Base-by-base conservation (phyloP, 2,797 vertebrate species). In the Ctenopoma kingsleyae region DNA sequence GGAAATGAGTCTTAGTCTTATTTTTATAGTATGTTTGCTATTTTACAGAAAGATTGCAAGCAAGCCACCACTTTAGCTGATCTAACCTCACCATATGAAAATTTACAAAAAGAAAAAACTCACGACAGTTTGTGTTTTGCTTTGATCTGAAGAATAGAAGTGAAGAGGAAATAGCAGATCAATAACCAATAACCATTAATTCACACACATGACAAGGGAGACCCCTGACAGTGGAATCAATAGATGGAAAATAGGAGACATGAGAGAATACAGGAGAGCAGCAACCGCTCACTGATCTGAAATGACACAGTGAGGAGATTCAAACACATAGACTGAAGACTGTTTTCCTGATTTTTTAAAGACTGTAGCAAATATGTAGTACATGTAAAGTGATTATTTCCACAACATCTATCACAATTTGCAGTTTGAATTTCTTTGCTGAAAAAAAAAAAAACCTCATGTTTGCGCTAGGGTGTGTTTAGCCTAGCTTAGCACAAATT, bases 111-210 rank as follows among this genome's bases (percentile, higher is more conserved):
- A 11, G 19, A 53, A 2, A 6, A 16, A 51, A 23, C 5, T 16
- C 12, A 1, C 20, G 9, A 32, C 19, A 32, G 12, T 63, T 56
- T 57, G 57, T 71, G 25, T 48, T 74, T 56, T 48, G 6, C 36
- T 53, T 25, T 54, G 11, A 32, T 47, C 23, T 10, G 17, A 59
- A 60, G 16, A 68, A 54, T 15, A 41, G 36, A 62, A 49, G 35
- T 44, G 20, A 36, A 53, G 48, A 50, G 27, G 47, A 61, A 35
- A 56, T 83, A 13, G n/a, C 40, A 64, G 54, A 79, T 79, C 71
- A 47, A 76, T 85, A 72, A 54, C 72, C 67, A 62, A 74, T 68
- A 67, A 62, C 47, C 62, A 69, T 66, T 68, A 19, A 80, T 74
- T 57, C 49, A 46, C 66, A 76, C 47, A 64, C 71, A 54, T 61